A percentile compares a stretch with the other conserved stretches of the same genome.
phyloP scores from a whole-genome alignment of 2,888 invertebrate genomes.

The Cataglyphis altisquamis region DNA sequence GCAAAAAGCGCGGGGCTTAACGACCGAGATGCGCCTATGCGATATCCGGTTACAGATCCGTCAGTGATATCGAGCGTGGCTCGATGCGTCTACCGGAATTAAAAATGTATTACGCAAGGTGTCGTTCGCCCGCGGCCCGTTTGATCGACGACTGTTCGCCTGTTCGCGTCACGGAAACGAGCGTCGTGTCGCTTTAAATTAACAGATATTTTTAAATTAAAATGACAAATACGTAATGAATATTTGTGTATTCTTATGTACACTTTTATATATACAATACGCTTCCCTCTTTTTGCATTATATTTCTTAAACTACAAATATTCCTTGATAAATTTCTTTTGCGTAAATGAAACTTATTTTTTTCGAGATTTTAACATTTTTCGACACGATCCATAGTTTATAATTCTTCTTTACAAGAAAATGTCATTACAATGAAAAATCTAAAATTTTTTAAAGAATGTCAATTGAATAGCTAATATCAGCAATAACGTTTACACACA shows the following conservation, averaged over 20 bases:
- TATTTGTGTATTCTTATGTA: neutral
- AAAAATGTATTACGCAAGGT: constrained; percentile 84
- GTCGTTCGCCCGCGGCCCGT: constrained; percentile 71
- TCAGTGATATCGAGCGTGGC: constrained; percentile 81
- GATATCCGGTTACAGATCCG: constrained; percentile 84
- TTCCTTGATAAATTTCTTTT: neutral
- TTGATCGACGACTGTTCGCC: constrained; percentile 66
- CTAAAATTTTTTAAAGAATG: neutral
- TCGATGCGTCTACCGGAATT: constrained; percentile 77
- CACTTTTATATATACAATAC: neutral
- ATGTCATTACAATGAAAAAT: neutral
- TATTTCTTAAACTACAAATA: neutral
- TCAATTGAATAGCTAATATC: neutral
- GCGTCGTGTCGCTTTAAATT: constrained; percentile 30
- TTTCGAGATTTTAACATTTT: neutral
- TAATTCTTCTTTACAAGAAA: neutral
- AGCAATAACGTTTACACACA: neutral
- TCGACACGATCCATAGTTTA: neutral
- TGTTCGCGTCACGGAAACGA: constrained; percentile 35
- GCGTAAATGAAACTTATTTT: neutral
- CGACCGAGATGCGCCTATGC: constrained; percentile 83
- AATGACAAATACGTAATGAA: constrained; percentile 1
- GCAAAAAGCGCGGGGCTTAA: constrained; percentile 82
- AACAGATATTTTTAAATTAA: constrained; percentile 27
- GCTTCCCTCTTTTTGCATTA: neutral